A percentile compares a stretch with the other conserved stretches of the same genome.
phyloP scores from a whole-genome alignment of 92 coral and sea anemone species.

The Pocillopora meandrina region DNA sequence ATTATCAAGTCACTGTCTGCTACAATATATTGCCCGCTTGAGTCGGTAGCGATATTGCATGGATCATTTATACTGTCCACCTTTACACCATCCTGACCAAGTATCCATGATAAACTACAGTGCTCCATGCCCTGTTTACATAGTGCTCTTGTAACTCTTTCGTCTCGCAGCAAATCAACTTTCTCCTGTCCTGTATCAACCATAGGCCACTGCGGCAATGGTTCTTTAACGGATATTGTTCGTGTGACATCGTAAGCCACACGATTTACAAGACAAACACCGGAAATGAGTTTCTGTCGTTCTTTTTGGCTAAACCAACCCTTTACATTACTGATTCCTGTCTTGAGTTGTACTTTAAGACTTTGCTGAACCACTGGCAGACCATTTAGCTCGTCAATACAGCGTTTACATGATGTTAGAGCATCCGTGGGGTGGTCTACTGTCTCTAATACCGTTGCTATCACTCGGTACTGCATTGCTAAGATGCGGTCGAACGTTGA shows the following conservation, averaged over 20 bases:
- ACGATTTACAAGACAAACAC: neutral
- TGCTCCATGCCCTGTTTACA: neutral
- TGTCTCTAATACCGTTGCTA: slow-evolving; percentile 60
- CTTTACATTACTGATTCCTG: neutral
- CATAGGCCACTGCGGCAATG: neutral
- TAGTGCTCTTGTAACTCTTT: neutral
- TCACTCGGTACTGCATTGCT: slow-evolving; percentile 51
- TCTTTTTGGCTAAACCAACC: slow-evolving; percentile 26
- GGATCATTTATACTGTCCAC: slow-evolving; percentile 37
- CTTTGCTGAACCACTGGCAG: slow-evolving; percentile 35
- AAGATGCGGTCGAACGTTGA: slow-evolving; percentile 46
- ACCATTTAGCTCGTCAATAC: slow-evolving; percentile 44
- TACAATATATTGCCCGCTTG: slow-evolving; percentile 46
- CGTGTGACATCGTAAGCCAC: slow-evolving; percentile 16
- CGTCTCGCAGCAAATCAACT: slow-evolving; percentile 15
- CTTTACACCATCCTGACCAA: slow-evolving; percentile 20
- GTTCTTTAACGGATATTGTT: neutral
- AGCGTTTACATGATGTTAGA: slow-evolving; percentile 30
- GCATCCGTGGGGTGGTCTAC: slow-evolving; percentile 32
- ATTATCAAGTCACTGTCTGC: slow-evolving; percentile 50
- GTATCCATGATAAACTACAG: neutral
- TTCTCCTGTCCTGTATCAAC: neutral
- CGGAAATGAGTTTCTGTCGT: slow-evolving; percentile 33
- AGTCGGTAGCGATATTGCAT: slow-evolving; percentile 37
- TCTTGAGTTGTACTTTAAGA: slow-evolving; percentile 6